phyloP scores from a whole-genome alignment of 2,797 vertebrate genomes.

The Vireo griseus region DNA sequence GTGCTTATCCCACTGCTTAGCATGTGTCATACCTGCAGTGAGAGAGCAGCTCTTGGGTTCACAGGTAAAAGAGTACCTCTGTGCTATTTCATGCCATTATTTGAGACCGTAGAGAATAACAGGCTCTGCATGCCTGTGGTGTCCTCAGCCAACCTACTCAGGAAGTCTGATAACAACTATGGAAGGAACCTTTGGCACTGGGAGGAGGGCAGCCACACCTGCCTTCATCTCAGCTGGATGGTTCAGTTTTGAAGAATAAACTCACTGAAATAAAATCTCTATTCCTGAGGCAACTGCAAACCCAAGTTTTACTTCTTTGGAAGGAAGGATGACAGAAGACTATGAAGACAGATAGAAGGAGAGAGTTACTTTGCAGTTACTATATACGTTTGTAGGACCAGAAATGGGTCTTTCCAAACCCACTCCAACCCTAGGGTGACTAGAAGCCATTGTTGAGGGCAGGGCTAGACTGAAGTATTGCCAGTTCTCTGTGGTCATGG shows the following conservation, averaged over 20 bases:
- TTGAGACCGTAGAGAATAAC: not conserved
- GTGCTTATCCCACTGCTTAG: not conserved
- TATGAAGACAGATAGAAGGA: not conserved
- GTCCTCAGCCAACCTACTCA: not conserved
- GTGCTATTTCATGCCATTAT: not conserved
- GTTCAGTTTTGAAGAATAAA: not conserved
- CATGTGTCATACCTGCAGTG: not conserved
- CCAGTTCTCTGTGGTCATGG: not conserved
- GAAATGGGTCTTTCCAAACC: not conserved
- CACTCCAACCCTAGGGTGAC: not conserved
- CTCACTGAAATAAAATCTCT: not conserved
- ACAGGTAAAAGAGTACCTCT: not conserved
- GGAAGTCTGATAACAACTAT: not conserved
- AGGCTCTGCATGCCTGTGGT: not conserved
- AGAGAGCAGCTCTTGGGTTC: constrained; percentile 9
- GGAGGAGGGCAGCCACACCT: not conserved
- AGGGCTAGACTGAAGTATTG: not conserved
- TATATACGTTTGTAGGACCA: not conserved
- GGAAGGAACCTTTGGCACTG: not conserved
- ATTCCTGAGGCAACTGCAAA: not conserved
- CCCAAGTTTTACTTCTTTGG: not conserved
- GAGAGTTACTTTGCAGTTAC: not conserved
- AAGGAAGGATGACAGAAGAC: not conserved
- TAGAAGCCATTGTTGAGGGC: not conserved
- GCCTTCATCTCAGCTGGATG: not conserved